Conservation (phyloP, 2,888 invertebrate genomes). For the Drosophila villosipedis region DNA sequence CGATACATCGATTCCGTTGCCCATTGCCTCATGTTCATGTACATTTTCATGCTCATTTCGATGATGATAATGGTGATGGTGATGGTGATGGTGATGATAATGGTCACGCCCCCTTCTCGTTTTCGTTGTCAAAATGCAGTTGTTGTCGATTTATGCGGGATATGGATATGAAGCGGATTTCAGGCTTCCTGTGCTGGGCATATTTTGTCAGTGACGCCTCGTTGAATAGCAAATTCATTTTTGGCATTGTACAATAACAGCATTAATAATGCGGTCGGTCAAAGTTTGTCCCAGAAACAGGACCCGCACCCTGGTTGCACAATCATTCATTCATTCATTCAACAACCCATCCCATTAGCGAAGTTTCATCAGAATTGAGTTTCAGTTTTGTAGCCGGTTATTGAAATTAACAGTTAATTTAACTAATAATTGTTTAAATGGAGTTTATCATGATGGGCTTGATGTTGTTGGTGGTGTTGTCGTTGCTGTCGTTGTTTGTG, state of each 20-base stretch:
- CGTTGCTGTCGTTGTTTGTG: slow-evolving; percentile 24
- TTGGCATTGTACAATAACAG: slow-evolving; percentile 67
- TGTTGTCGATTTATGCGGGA: slow-evolving; percentile 63
- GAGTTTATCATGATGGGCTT: slow-evolving; percentile 52
- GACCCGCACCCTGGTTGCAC: slow-evolving; percentile 21
- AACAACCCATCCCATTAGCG: neutral
- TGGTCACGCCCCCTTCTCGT: slow-evolving; percentile 22
- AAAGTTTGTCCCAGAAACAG: slow-evolving; percentile 20
- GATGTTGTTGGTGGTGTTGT: slow-evolving; percentile 6
- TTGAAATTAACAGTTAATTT: slow-evolving; percentile 77
- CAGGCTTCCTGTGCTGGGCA: slow-evolving; percentile 28
- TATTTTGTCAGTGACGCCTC: slow-evolving; percentile 53
- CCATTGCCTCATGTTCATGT: slow-evolving; percentile 19
- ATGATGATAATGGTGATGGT: slow-evolving; percentile 18
- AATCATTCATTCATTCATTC: neutral
- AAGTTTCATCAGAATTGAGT: slow-evolving; percentile 3
- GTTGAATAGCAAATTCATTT: slow-evolving; percentile 58
- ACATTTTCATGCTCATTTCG: slow-evolving; percentile 40
- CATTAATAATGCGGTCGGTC: slow-evolving; percentile 68
- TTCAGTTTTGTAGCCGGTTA: slow-evolving; percentile 36
- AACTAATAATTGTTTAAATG: slow-evolving; percentile 72
- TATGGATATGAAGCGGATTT: slow-evolving; percentile 42
- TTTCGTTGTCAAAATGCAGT: slow-evolving; percentile 27
- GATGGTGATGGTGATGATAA: slow-evolving; percentile 21
- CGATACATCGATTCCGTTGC: slow-evolving; percentile 63